Evolutionary conservation across 2,113 vertebrate genomes (phyloP).

Genomic region (Heptranchias perlo): DNA sequence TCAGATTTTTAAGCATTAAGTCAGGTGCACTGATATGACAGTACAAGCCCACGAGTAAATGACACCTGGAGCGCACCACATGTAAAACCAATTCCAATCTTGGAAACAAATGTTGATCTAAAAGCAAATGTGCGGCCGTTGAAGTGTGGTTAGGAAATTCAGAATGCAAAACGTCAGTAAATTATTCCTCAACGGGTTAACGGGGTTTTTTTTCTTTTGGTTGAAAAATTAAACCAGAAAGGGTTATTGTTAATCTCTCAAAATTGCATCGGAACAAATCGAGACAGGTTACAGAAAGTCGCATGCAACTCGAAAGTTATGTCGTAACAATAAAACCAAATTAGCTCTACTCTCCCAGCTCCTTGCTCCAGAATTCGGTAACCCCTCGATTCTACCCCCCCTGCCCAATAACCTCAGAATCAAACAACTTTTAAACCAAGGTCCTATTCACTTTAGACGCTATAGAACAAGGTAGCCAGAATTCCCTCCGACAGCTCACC

Average conservation of each 20-base stretch:
- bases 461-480: not conserved
- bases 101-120: not conserved
- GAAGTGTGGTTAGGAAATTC: not conserved
- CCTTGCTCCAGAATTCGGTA: not conserved
- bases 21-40: too few species aligned
- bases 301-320: not conserved
- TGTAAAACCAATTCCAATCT: not conserved
- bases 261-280: not conserved
- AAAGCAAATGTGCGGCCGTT: not conserved
- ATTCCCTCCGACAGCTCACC: slow-evolving; percentile 59
- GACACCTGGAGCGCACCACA: too few species aligned
- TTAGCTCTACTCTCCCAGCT: not conserved
- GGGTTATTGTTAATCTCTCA: not conserved
- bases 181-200: too few species aligned
- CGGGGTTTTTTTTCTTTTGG: too few species aligned
- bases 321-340: too few species aligned
- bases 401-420: not conserved
- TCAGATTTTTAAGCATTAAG: not conserved
- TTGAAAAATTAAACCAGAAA: not conserved
- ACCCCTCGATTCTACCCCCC: not conserved
- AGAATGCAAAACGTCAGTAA: not conserved
- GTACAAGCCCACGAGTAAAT: too few species aligned
- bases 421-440: too few species aligned
- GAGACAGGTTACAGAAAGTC: not conserved
- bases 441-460: too few species aligned